Conservation (phyloP, 1,140 invertebrate genomes). For the Cydia pomonella region DNA sequence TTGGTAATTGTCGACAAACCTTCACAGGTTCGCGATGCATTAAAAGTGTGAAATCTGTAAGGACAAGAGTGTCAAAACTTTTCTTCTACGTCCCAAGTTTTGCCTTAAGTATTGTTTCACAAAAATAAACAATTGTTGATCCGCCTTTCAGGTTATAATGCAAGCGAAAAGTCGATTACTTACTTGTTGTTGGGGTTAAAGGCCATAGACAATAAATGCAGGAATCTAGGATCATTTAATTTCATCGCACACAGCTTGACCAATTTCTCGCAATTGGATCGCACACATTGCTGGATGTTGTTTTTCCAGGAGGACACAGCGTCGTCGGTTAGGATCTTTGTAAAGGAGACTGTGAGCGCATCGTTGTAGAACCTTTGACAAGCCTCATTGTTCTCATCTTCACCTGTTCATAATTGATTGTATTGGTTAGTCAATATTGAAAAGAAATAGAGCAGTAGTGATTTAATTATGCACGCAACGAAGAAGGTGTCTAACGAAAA, state of each 20-base stretch:
- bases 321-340: constrained; percentile 98
- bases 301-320: constrained; percentile 98
- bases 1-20: constrained; percentile 83
- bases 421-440: constrained; percentile 28
- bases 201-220: constrained; percentile 96
- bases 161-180: too few species aligned
- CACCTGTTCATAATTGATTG: constrained; percentile 81
- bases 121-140: too few species aligned
- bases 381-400: constrained; percentile 93
- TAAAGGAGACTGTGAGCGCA: constrained; percentile 96
- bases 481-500: too few species aligned
- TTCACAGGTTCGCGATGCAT: constrained; percentile 91
- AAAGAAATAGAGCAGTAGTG: too few species aligned
- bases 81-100: constrained; percentile 9
- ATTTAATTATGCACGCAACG: too few species aligned
- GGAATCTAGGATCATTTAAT: constrained; percentile 95
- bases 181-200: constrained; percentile 96
- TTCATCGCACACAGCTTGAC: constrained; percentile 95
- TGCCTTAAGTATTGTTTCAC: background rate
- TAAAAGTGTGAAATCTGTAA: constrained; percentile 95
- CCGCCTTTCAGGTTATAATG: too few species aligned
- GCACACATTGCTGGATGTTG: constrained; percentile 97
- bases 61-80: constrained; percentile 7
- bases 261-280: constrained; percentile 95
- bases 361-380: constrained; percentile 98